phyloP scores from a whole-genome alignment of 2,888 invertebrate species.

The Electrophaes corylata region DNA sequence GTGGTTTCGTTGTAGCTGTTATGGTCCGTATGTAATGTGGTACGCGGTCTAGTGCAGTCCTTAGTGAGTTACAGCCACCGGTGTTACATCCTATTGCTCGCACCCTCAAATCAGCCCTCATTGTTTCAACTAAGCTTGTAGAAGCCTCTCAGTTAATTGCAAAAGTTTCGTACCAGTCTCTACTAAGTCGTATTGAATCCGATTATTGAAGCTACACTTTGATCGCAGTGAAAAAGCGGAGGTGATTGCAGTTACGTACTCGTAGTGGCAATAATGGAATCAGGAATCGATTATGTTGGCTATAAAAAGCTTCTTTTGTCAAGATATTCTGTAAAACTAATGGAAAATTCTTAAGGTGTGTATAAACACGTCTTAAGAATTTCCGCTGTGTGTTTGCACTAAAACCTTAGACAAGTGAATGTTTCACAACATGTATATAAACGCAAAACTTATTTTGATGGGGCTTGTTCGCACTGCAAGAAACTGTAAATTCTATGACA shows the following conservation, averaged over 20 bases:
- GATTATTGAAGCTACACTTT: slow-evolving; percentile 17
- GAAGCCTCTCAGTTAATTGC: slow-evolving; percentile 30
- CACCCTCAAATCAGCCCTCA: slow-evolving; percentile 27
- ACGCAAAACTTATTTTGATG: too few species aligned
- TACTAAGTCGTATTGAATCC: slow-evolving; percentile 28
- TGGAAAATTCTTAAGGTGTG: too few species aligned
- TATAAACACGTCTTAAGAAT: too few species aligned
- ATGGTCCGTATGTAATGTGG: background rate
- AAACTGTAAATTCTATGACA: too few species aligned
- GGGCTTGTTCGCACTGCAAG: too few species aligned
- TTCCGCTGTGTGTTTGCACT: too few species aligned
- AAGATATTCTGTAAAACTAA: too few species aligned
- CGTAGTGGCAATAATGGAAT: too few species aligned
- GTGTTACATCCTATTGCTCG: slow-evolving; percentile 34
- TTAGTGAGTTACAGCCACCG: slow-evolving; percentile 41
- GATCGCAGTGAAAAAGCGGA: background rate
- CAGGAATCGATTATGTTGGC: too few species aligned
- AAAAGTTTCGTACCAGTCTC: slow-evolving; percentile 26
- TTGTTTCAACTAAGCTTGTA: slow-evolving; percentile 27
- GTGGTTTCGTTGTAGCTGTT: background rate
- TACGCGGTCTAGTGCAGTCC: background rate
- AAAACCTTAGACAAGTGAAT: too few species aligned
- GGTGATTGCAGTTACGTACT: background rate
- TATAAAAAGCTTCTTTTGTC: too few species aligned
- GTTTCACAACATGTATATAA: too few species aligned